Percentiles rank a stretch among this genome's conserved stretches.
phyloP scores from a whole-genome alignment of 2,888 invertebrate species.

The Ganaspis brasiliensis region DNA sequence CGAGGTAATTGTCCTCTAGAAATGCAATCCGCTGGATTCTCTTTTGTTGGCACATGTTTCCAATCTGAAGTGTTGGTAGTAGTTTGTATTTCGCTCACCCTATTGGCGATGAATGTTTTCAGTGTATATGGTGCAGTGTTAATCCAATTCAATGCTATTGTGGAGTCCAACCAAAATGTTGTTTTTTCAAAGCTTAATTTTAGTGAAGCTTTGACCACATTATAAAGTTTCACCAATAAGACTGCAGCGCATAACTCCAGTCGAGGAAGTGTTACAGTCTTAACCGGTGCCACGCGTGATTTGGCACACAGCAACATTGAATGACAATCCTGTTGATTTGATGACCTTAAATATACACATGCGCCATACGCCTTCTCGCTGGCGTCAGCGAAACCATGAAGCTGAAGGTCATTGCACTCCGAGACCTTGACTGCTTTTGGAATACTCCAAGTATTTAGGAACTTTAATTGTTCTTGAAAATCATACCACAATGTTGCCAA shows the following conservation, averaged over 20 bases:
- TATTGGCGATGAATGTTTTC: constrained; percentile 52
- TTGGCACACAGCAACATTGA: constrained; percentile 6
- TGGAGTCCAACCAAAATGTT: constrained; percentile 53
- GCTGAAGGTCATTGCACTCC: neutral
- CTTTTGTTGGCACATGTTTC: constrained; percentile 51
- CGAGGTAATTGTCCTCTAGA: constrained; percentile 51
- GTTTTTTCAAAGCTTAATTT: neutral
- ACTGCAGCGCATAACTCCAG: neutral
- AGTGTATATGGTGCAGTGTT: constrained; percentile 44
- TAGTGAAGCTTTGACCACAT: neutral
- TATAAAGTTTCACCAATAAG: no score
- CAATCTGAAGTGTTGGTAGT: constrained; percentile 45
- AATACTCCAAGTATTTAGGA: neutral
- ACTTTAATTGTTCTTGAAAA: neutral
- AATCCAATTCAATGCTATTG: constrained; percentile 55
- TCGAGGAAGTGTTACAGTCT: neutral
- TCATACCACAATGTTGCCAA: neutral
- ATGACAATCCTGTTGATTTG: neutral
- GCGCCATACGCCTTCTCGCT: neutral
- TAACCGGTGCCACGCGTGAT: neutral
- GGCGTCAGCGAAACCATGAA: neutral
- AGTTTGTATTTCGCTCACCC: constrained; percentile 57
- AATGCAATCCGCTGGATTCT: constrained; percentile 59
- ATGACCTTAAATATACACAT: neutral
- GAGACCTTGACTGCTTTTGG: neutral